A percentile compares a stretch with the other conserved stretches of the same genome.
These are phyloP conservation scores for Galaxea fascicularis DNA, from an alignment of 92 coral and sea anemone genomes.

Conservation along the genomic window DNA sequence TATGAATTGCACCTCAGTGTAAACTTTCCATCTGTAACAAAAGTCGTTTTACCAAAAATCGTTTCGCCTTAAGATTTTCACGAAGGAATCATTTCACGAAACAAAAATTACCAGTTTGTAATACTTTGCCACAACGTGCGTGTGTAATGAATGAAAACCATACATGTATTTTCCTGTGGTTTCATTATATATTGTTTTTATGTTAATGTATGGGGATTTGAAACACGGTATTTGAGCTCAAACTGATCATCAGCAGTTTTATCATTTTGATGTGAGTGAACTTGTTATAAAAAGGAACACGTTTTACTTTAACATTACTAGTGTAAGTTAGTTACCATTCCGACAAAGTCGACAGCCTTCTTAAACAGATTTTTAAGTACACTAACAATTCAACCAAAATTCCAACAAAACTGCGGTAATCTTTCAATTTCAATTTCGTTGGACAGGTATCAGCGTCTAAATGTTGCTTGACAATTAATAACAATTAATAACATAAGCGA, in stretches of 20 bases:
- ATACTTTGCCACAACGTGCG: no score
- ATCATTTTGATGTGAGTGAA: background rate
- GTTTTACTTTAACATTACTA: background rate
- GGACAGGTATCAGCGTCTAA: background rate
- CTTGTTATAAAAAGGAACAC: background rate
- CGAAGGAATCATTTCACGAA: no score
- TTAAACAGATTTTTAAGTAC: background rate
- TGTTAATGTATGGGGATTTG: background rate
- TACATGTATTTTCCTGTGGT: background rate
- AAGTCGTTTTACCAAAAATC: no score
- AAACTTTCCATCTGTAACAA: no score
- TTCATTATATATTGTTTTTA: background rate
- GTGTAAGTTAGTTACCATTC: background rate
- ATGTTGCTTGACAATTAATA: background rate
- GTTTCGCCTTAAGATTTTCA: no score
- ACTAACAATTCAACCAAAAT: background rate
- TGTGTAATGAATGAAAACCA: background rate
- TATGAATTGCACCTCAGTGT: no score
- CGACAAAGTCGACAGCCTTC: background rate
- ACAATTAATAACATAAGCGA: background rate
- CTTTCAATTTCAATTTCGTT: conserved; percentile 4
- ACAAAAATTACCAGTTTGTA: no score
- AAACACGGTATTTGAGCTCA: background rate
- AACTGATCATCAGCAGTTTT: background rate
- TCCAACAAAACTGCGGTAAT: conserved; percentile 9